These are phyloP conservation scores for Polyodon spathula DNA, from an alignment of 2,113 vertebrate species.

Conservation along the genomic window DNA sequence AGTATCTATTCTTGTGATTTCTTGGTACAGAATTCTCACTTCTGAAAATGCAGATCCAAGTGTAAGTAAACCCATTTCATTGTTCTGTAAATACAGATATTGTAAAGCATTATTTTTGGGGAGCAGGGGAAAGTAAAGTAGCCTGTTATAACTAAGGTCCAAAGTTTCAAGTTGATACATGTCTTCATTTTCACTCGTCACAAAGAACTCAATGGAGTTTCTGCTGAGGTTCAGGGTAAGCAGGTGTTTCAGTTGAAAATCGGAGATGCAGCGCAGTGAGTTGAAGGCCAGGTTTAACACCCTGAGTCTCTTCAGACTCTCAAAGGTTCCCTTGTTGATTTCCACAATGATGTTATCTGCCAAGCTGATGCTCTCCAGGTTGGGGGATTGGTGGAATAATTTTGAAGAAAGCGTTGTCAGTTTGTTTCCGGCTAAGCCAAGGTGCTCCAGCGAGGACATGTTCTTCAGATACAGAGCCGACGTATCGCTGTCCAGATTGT, in stretches of 20 bases:
- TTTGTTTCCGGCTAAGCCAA: conserved; percentile 52
- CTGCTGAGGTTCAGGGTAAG: conserved; percentile 57
- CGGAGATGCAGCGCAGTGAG: conserved; percentile 53
- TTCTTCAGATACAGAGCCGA: conserved; percentile 50
- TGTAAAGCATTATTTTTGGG: conserved; percentile 39
- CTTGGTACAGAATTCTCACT: conserved; percentile 34
- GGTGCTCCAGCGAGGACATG: conserved; percentile 44
- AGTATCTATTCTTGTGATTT: conserved; percentile 28
- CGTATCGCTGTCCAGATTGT: conserved; percentile 49
- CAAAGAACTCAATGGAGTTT: conserved; percentile 58
- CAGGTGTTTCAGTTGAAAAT: conserved; percentile 58
- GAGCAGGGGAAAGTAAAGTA: conserved; percentile 56
- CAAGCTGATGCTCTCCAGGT: conserved; percentile 43
- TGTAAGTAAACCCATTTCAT: conserved; percentile 43
- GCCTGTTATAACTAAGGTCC: conserved; percentile 63
- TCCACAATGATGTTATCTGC: conserved; percentile 57
- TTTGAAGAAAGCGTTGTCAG: conserved; percentile 42
- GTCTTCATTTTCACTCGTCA: conserved; percentile 18
- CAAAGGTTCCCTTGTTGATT: conserved; percentile 55
- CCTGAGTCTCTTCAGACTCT: conserved; percentile 44
- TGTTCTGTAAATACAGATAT: conserved; percentile 64
- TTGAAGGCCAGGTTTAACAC: conserved; percentile 56
- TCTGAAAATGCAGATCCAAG: conserved; percentile 33
- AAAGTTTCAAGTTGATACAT: conserved; percentile 52
- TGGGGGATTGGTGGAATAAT: conserved; percentile 41